These are phyloP conservation scores for Propithecus deckenii DNA, from an alignment of 2,797 vertebrate genomes.

Conservation along the genomic window DNA sequence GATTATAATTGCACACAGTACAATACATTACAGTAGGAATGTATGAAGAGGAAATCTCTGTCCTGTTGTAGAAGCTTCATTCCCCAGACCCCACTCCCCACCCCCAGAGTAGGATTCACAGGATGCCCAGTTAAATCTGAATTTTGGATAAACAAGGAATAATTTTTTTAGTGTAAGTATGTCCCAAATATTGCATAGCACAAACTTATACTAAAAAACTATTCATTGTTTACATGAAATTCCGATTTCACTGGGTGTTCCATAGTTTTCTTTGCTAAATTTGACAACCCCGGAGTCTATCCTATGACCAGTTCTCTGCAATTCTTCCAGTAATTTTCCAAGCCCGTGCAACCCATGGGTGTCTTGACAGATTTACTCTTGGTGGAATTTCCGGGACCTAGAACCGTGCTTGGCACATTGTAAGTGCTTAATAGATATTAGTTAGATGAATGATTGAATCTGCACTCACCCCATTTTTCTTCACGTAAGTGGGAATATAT, in stretches of 20 bases:
- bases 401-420: not conserved
- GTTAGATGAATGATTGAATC: not conserved
- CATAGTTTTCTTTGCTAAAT: not conserved
- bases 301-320: not conserved
- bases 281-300: not conserved
- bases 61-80: not conserved
- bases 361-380: not conserved
- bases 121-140: not conserved
- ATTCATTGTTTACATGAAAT: not conserved
- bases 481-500: not conserved
- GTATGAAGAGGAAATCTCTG: not conserved
- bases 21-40: no score
- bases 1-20: not conserved
- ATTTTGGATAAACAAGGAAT: not conserved
- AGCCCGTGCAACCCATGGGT: not conserved
- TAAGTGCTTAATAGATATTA: not conserved
- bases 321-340: not conserved
- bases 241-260: not conserved
- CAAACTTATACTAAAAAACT: not conserved
- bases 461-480: not conserved
- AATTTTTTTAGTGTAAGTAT: not conserved
- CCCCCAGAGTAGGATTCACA: not conserved
- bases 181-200: not conserved
- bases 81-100: no score
- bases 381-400: not conserved